These are phyloP conservation scores for Dasypogon diadema DNA, from an alignment of 2,888 invertebrate genomes.

Conservation along the genomic window DNA sequence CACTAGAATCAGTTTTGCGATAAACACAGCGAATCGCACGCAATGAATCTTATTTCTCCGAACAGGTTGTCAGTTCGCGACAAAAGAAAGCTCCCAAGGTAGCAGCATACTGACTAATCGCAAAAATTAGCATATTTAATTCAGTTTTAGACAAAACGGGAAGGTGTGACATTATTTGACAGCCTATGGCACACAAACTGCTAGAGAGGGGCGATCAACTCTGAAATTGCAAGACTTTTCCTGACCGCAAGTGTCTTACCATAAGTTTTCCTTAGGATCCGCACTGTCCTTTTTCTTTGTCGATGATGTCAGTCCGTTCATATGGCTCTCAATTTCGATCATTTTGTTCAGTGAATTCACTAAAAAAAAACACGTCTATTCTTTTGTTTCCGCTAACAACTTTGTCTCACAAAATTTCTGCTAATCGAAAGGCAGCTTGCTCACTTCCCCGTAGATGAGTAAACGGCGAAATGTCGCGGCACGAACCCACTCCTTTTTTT, in stretches of 20 bases:
- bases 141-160: slow-evolving; percentile 48
- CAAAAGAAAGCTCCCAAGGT: slow-evolving; percentile 7
- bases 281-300: slow-evolving; percentile 50
- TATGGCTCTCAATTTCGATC: slow-evolving; percentile 52
- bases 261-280: slow-evolving; percentile 56
- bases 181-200: slow-evolving; percentile 24
- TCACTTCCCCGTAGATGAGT: slow-evolving; percentile 18
- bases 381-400: slow-evolving; percentile 19
- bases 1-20: neutral
- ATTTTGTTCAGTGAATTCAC: neutral
- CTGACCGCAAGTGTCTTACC: slow-evolving; percentile 46
- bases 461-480: slow-evolving; percentile 27
- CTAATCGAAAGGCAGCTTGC: neutral
- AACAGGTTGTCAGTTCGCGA: slow-evolving; percentile 13
- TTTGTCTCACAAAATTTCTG: slow-evolving; percentile 18
- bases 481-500: neutral
- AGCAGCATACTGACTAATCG: neutral
- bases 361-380: neutral
- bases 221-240: neutral
- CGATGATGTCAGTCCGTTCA: slow-evolving; percentile 53
- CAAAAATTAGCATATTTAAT: slow-evolving; percentile 54
- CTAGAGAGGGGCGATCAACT: neutral
- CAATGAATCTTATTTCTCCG: neutral
- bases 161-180: slow-evolving; percentile 54
- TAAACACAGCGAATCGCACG: neutral